Evolutionary conservation across 2,888 invertebrate genomes (phyloP), one percentile per base, ranked within the genome.

Genomic region (Meghimatium bilineatum): DNA sequence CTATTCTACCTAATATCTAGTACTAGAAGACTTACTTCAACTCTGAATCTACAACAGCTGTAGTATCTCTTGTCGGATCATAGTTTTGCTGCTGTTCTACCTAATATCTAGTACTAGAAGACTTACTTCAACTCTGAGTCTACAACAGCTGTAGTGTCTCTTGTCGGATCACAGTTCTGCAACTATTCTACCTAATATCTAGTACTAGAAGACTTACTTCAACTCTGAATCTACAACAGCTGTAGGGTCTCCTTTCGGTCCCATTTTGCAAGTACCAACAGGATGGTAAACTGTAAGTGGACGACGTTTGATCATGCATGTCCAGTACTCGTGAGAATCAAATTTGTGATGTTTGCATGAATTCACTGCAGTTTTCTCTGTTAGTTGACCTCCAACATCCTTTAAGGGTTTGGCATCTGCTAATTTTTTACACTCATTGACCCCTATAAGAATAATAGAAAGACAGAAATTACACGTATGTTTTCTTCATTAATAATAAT

Each of bases 231-330:
- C 96, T 0, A 97, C 96, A 0, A 96, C 97, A 1, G 95, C 94
- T 91, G 91, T 89, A 0, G 85, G 78, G 85, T 94, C 94, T 10
- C 90, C 89, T 1, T 36, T 83, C 17, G 86, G 91, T 0, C 96
- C 96, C 91, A 96, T 96, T 32, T 95, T 95, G 90, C 96, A 96
- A 0, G 96, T 96, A 1, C 97, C 96, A 0, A 95, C 96, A 0
- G 95, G 96, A 93, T 97, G 97, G 91, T 85, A 87, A 38, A 82
- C 71, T 12, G 87, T 86, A 1, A 75, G 32, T 0, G 87, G 71
- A n/a, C 83, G 79, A n/a, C 71, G 66, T 49, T 86, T 71, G n/a
- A 88, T 60, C 72, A 84, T 75, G 66, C 87, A 88, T 63, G 76
- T 77, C 88, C 88, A 88, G 76, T 87, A 88, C 36, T 83, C 85